A percentile compares a stretch with the other conserved stretches of the same genome.
Conservation (phyloP, 2,113 vertebrate species). For the Heterochromis multidens region DNA sequence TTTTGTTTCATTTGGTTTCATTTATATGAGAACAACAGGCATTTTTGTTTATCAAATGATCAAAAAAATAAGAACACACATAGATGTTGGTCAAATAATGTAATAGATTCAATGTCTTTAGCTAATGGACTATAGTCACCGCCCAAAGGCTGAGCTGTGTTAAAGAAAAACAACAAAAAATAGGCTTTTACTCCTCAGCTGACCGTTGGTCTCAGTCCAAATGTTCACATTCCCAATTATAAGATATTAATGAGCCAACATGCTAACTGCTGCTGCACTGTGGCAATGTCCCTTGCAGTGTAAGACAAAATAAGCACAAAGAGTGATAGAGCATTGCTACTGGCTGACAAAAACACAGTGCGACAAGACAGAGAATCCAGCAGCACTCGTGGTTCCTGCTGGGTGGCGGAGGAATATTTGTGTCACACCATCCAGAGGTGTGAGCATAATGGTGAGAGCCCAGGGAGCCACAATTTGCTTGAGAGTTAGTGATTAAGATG, state of each 20-base stretch:
- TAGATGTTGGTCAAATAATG: background rate
- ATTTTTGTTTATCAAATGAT: background rate
- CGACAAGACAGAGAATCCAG: conserved; percentile 15
- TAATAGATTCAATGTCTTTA: background rate
- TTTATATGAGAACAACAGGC: background rate
- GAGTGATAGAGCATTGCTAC: background rate
- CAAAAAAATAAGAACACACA: background rate
- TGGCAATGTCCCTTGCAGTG: background rate
- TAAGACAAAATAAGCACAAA: background rate
- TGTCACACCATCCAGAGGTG: conserved; percentile 44
- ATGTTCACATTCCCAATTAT: background rate
- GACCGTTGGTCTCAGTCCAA: background rate
- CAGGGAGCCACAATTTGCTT: background rate
- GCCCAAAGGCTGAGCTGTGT: background rate
- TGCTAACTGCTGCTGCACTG: background rate
- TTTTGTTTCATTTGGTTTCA: background rate
- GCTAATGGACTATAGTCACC: background rate
- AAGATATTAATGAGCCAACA: background rate
- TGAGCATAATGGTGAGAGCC: conserved; percentile 23
- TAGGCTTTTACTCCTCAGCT: background rate
- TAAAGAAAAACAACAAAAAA: background rate
- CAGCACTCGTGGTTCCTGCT: conserved; percentile 27
- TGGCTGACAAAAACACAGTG: conserved; percentile 15
- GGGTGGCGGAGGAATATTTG: conserved; percentile 28
- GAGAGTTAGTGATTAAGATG: conserved; percentile 18